Base-by-base conservation (phyloP, 2,797 vertebrate genomes). In the Acanthurus leucopareius region DNA sequence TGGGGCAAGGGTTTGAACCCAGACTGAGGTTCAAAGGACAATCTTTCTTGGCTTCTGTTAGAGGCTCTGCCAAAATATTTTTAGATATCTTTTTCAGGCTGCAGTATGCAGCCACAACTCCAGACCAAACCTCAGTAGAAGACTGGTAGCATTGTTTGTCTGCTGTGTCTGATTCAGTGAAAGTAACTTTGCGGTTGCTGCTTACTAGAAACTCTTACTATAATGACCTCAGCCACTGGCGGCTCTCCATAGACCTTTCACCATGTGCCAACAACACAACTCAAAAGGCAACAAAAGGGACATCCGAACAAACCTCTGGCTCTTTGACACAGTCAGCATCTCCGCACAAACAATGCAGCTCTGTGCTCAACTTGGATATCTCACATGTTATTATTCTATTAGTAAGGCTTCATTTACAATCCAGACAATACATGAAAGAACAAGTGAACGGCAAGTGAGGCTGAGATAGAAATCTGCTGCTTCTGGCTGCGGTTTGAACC, bases 141-240 rank as follows among this genome's bases (percentile, higher is more conserved):
- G 7, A 51, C 48, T 15, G 4, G 32, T 42, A 16, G 56, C 51
- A 17, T 38, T 76, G 73, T 11, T 75, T 77, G 57, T 86, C 28
- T 5, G 60, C 47, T 80, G 28, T 48, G 58, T 86, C 61, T 70
- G 63, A 84, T 88, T 87, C 79, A 76, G 70, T 72, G 69, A 75
- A 82, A 89, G 82, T 58, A 79, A 54, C 64, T 82, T 79, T 70
- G 67, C 79, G 79, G 84, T 78, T 73, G 68, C 74, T 78, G 76
- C 80, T 87, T 75, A 84, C 82, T 73, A 87, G 78, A 89, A 83
- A 61, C 45, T 74, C 72, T 64, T 69, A 72, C 76, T 83, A 17
- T 48, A 86, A 72, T 88, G 86, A 92, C 82, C 89, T 90, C 82
- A 84, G 83, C 13, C 40, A 6, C 84, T 92, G 90, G 88, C 91